Base-by-base conservation (phyloP, 2,797 vertebrate species). In the Diplodus sargus region DNA sequence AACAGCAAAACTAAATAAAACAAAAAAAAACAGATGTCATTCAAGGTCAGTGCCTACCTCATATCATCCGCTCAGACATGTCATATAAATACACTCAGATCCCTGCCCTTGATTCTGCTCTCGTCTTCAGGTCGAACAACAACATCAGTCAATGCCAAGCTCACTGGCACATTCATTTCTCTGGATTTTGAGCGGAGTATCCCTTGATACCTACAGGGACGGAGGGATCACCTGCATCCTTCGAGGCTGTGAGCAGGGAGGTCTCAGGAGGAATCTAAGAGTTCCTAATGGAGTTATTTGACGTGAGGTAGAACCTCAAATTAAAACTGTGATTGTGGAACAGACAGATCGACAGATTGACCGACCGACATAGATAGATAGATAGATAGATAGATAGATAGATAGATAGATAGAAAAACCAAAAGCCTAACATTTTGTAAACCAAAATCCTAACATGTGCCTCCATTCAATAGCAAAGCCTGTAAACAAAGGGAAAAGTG, bases 61-160 rank as follows among this genome's bases (percentile, higher is more conserved):
- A 16, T 49, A 43, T 43, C 52, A 67, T 62, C 30, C 2, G 3
- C 34, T 83, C 75, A 71, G 62, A 75, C 28, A 34, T 74, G 70
- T 81, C 73, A 59, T 23, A 72, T 63, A 52, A 78, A 84, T 39
- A 70, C 49, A 76, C 42, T 68, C n/a, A 7, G 58, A 82, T 78
- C 57, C 48, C 42, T 70, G 80, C 67, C 76, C 73, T 67, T 80
- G 66, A 78, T 74, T 68, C 48, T n/a, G 52, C 66, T 60, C 66
- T 70, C 22, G 0, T 77, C 73, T 73, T 75, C 81, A 62, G 74
- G 70, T 53, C 42, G 62, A 75, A 75, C 62, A 69, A 71, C 61
- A 79, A 52, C 69, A 82, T 79, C 76, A 82, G 57, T 83, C 85
- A 83, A 45, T 64, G 78, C 65, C 63, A 76, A 4, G 22, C 43